Percentiles rank a stretch among this genome's conserved stretches.
phyloP scores from a whole-genome alignment of 2,113 vertebrate genomes.

The Crocuta crocuta region DNA sequence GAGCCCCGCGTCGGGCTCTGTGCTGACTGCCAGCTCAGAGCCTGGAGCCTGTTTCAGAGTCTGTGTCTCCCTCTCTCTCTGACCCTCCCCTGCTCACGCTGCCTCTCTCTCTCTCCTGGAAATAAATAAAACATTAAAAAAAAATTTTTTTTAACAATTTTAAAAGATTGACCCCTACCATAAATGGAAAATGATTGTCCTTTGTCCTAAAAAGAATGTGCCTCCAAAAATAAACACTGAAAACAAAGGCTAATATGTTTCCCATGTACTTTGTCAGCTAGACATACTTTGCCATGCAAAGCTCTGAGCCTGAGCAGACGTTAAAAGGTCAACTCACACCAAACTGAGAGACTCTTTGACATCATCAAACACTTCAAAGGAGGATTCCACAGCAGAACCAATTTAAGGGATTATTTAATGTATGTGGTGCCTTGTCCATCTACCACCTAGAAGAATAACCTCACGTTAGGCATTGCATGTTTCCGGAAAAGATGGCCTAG shows the following conservation, averaged over 20 bases:
- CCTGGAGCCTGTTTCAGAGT: no score
- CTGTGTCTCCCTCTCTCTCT: no score
- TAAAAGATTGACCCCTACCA: not conserved
- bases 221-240: slow-evolving; percentile 35
- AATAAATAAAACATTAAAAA: no score
- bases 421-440: not conserved
- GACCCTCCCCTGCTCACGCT: no score
- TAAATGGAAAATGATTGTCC: not conserved
- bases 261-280: not conserved
- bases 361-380: not conserved
- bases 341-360: not conserved
- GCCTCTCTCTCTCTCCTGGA: no score
- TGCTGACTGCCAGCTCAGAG: no score
- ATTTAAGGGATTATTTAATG: not conserved
- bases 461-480: not conserved
- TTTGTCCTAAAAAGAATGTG: slow-evolving; percentile 25
- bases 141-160: not conserved
- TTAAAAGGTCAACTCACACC: not conserved
- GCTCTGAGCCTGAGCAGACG: not conserved
- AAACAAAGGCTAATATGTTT: not conserved
- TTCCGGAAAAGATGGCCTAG: not conserved
- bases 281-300: not conserved
- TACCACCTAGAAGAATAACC: not conserved
- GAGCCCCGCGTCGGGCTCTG: no score
- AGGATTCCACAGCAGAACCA: not conserved